A percentile compares a stretch with the other conserved stretches of the same genome.
These are phyloP conservation scores for Cryptoblepharus egeriae DNA, from an alignment of 2,797 vertebrate species.

Conservation along the genomic window DNA sequence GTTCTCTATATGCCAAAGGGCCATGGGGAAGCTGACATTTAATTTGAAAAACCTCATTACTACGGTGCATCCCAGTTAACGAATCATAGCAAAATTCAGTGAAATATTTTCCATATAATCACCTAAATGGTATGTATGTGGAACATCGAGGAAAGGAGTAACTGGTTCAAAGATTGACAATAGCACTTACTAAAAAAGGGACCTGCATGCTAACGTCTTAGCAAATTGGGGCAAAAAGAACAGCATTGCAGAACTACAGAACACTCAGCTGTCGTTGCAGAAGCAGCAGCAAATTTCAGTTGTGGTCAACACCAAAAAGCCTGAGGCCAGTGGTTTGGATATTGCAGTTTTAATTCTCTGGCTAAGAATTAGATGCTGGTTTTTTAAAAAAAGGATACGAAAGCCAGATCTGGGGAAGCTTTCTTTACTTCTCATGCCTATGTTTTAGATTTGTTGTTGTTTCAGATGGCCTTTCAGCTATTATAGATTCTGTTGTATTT, in stretches of 20 bases:
- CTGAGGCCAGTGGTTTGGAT: slow-evolving; percentile 35
- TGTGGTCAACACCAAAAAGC: slow-evolving; percentile 20
- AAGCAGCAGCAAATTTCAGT: slow-evolving; percentile 43
- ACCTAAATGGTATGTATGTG: fast-evolving
- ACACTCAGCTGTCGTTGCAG: slow-evolving; percentile 19
- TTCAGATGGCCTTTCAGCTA: not conserved
- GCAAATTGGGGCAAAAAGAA: not conserved
- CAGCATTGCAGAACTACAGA: not conserved
- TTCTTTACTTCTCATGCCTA: slow-evolving; percentile 23
- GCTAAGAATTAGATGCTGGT: slow-evolving; percentile 41
- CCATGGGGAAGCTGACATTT: not conserved
- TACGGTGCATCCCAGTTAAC: not conserved
- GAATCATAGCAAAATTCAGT: not conserved
- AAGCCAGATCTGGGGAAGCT: slow-evolving; percentile 25
- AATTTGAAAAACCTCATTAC: not conserved
- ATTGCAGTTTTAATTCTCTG: not conserved
- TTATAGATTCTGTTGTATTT: not conserved
- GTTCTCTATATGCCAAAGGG: fast-evolving
- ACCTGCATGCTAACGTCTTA: fast-evolving
- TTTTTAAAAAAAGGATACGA: not conserved
- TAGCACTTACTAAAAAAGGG: not conserved
- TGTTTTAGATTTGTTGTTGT: not conserved
- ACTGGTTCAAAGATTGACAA: fast-evolving
- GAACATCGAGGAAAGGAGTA: fast-evolving
- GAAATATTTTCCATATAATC: fast-evolving